phyloP scores from a whole-genome alignment of 2,888 invertebrate genomes.

The Melanargia galathea region DNA sequence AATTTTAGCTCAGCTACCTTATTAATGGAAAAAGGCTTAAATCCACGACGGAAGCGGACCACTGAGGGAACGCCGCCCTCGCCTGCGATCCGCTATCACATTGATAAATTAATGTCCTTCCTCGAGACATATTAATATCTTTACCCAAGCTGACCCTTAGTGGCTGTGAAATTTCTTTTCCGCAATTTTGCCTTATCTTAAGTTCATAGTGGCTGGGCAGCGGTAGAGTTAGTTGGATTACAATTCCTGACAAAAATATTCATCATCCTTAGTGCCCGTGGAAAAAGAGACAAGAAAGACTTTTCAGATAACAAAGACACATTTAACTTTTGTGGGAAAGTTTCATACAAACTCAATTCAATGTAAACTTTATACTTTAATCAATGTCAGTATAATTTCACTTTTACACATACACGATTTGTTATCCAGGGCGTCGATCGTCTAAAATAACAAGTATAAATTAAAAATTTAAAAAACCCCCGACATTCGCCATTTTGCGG shows the following conservation, averaged over 20 bases:
- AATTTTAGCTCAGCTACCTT: background rate
- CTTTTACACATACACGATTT: too few relatives aligned
- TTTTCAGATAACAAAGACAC: background rate
- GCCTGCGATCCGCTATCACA: constrained; percentile 15
- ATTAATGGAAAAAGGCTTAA: constrained; percentile 13
- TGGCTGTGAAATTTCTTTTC: constrained; percentile 16
- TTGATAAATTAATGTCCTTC: constrained; percentile 26
- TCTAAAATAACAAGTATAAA: too few relatives aligned
- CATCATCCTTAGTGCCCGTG: background rate
- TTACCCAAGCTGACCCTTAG: constrained; percentile 14
- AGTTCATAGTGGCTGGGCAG: constrained; percentile 18
- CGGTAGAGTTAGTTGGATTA: constrained; percentile 17
- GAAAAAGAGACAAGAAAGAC: background rate
- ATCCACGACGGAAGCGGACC: background rate
- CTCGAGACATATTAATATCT: constrained; percentile 22
- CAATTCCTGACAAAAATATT: constrained; percentile 10
- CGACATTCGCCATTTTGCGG: too few relatives aligned
- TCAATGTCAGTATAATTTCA: background rate
- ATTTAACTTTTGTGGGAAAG: background rate
- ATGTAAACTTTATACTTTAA: background rate
- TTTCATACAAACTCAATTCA: background rate
- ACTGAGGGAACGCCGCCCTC: background rate
- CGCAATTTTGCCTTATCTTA: constrained; percentile 20
- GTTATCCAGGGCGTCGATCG: too few relatives aligned
- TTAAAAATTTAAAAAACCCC: too few relatives aligned